Percentiles rank a stretch among this genome's conserved stretches.
Conservation (phyloP, 2,888 invertebrate species). For the Archips crataeganus region DNA sequence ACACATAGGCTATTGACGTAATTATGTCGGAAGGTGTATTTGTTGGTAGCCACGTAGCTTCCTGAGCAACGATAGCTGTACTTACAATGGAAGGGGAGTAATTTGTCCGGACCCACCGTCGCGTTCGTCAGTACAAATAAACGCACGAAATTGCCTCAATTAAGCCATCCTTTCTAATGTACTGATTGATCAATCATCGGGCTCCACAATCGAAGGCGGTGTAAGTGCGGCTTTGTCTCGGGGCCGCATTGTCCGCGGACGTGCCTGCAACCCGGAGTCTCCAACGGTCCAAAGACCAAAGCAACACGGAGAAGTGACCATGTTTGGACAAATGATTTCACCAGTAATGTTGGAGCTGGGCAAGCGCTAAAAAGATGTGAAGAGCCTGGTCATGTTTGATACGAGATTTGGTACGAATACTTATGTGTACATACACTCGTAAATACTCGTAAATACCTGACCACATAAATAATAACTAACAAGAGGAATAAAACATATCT, state of each 20-base stretch:
- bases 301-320: background rate
- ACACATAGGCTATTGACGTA: slow-evolving; percentile 33
- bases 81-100: slow-evolving; percentile 42
- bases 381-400: too few species aligned
- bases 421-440: too few species aligned
- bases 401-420: too few species aligned
- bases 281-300: slow-evolving; percentile 53
- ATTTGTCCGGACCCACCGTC: slow-evolving; percentile 44
- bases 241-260: slow-evolving; percentile 69
- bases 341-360: background rate
- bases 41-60: slow-evolving; percentile 42
- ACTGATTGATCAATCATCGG: slow-evolving; percentile 84
- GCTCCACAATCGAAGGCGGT: slow-evolving; percentile 73
- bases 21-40: slow-evolving; percentile 32
- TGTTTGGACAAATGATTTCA: background rate
- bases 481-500: too few species aligned
- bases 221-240: slow-evolving; percentile 65
- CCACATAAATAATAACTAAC: too few species aligned
- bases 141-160: slow-evolving; percentile 74
- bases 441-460: too few species aligned
- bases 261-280: slow-evolving; percentile 64
- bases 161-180: slow-evolving; percentile 79
- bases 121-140: slow-evolving; percentile 76
- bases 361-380: background rate
- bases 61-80: slow-evolving; percentile 41